Evolutionary conservation across 2,113 vertebrate species (phyloP).

Genomic region (Clarias gariepinus): DNA sequence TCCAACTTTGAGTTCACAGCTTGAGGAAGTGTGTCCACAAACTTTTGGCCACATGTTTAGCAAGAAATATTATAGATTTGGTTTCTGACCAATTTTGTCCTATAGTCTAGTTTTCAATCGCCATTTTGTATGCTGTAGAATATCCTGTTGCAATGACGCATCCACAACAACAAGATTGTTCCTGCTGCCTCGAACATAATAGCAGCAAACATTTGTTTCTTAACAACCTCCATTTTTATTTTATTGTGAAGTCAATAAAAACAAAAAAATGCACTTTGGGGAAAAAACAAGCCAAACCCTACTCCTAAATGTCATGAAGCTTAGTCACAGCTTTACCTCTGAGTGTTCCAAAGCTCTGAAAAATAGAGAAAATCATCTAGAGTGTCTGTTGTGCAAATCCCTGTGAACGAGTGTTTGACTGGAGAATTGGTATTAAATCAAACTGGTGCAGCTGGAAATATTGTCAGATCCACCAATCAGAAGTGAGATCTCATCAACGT

Average conservation of each 20-base stretch:
- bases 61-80: neutral
- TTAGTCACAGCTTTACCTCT: no score
- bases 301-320: neutral
- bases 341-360: neutral
- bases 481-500: neutral
- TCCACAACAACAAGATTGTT: neutral
- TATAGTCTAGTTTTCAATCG: neutral
- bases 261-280: neutral
- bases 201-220: neutral
- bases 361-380: neutral
- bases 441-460: neutral
- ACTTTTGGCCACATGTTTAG: neutral
- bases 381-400: neutral
- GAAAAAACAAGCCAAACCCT: neutral
- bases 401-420: neutral
- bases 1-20: neutral
- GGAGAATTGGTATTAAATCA: neutral
- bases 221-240: neutral
- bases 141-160: neutral
- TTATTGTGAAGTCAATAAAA: neutral
- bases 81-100: neutral
- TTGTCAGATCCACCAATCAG: neutral
- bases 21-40: neutral
- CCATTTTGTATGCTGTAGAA: neutral
- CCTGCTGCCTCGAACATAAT: neutral